These are phyloP conservation scores for Garra rufa DNA, from an alignment of 2,113 vertebrate genomes.

Conservation along the genomic window DNA sequence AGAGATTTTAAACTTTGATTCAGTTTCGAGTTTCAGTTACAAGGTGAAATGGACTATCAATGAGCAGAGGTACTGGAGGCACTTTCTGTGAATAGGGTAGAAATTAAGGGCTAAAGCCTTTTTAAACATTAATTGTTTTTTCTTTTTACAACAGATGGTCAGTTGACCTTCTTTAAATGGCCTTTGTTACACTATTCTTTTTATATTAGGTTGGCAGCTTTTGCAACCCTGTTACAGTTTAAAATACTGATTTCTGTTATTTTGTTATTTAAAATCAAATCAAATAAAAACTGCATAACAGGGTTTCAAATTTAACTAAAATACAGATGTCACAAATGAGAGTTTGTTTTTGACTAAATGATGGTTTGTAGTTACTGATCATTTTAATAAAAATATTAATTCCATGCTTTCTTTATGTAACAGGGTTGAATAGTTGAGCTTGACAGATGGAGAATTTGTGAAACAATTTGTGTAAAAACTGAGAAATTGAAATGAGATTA, in stretches of 20 bases:
- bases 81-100: not conserved
- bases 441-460: not conserved
- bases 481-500: not conserved
- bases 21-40: not conserved
- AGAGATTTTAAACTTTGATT: conserved; percentile 15
- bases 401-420: not conserved
- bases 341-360: not conserved
- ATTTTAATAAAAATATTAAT: not conserved
- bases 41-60: not conserved
- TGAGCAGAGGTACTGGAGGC: not conserved
- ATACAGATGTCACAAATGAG: not conserved
- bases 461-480: not conserved
- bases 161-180: not conserved
- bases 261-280: too few relatives aligned
- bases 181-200: not conserved
- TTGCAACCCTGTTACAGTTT: not conserved
- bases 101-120: not conserved
- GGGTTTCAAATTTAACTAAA: not conserved
- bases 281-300: too few relatives aligned
- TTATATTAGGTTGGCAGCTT: not conserved
- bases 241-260: too few relatives aligned
- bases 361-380: not conserved
- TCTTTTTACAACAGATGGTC: not conserved
- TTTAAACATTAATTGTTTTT: not conserved
- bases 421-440: too few relatives aligned